A percentile compares a stretch with the other conserved stretches of the same genome.
phyloP scores from a whole-genome alignment of 1,140 invertebrate species.

The Pygmarrhopalites habei region DNA sequence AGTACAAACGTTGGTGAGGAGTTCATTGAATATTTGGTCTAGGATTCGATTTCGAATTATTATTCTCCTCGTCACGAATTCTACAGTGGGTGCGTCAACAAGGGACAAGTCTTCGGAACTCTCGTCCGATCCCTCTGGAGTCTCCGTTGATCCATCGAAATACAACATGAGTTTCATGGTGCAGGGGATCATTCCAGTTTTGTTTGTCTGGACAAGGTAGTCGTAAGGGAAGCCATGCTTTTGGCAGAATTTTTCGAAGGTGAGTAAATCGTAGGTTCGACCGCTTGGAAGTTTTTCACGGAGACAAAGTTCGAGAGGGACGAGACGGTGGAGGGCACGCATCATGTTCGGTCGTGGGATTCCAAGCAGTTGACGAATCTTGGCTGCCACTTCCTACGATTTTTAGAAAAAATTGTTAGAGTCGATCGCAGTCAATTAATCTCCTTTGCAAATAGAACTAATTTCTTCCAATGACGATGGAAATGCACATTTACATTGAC shows the following conservation, averaged over 20 bases:
- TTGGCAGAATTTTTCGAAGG: conserved; percentile 28
- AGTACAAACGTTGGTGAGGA: no score
- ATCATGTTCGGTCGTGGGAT: conserved; percentile 28
- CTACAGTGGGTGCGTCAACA: conserved; percentile 26
- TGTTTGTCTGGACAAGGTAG: conserved; percentile 3
- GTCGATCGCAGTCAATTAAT: no score
- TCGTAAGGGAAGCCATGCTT: conserved; percentile 23
- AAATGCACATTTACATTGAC: no score
- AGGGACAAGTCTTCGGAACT: conserved; percentile 16
- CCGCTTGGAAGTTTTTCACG: conserved; percentile 11
- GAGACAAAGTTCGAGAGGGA: conserved; percentile 28
- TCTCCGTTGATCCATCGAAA: not conserved
- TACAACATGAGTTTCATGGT: conserved; percentile 9
- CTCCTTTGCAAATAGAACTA: no score
- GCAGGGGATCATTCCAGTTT: conserved; percentile 22
- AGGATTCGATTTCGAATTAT: conserved; percentile 20
- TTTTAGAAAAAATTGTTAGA: not conserved
- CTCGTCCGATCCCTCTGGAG: conserved; percentile 4
- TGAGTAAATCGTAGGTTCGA: conserved; percentile 13
- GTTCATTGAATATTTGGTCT: conserved; percentile 6
- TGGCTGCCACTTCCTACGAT: conserved; percentile 7
- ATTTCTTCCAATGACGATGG: no score
- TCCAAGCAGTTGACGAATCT: conserved; percentile 31
- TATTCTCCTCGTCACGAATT: conserved; percentile 24
- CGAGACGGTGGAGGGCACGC: conserved; percentile 18